Conservation (phyloP, 2,888 invertebrate species). For the Agrotis ipsilon region DNA sequence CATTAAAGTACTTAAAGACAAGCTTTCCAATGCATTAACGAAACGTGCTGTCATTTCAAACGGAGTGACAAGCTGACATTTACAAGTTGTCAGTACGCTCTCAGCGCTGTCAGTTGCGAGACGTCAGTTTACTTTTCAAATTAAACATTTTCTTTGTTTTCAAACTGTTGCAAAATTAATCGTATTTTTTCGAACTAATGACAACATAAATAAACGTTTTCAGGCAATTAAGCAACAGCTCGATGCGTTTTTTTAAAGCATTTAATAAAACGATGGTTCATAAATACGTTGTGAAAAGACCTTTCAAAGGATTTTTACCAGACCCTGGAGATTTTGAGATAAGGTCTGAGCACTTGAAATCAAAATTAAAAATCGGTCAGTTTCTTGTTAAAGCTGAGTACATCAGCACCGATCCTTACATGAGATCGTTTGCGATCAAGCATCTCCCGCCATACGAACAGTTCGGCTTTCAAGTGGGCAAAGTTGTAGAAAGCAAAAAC, state of each 20-base stretch:
- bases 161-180: slow-evolving; percentile 14
- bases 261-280: slow-evolving; percentile 50
- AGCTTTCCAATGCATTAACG: slow-evolving; percentile 43
- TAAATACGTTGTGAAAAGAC: slow-evolving; percentile 69
- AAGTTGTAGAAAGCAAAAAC: slow-evolving; percentile 92
- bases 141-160: neutral
- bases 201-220: slow-evolving; percentile 7
- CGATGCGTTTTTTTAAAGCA: slow-evolving; percentile 4
- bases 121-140: slow-evolving; percentile 32
- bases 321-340: slow-evolving; percentile 80
- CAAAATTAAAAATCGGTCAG: slow-evolving; percentile 83
- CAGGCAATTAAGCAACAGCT: neutral
- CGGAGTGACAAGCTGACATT: slow-evolving; percentile 43
- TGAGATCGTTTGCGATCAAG: slow-evolving; percentile 84
- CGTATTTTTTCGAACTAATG: neutral
- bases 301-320: slow-evolving; percentile 78
- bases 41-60: slow-evolving; percentile 48
- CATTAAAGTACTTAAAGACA: neutral
- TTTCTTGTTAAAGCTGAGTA: slow-evolving; percentile 92
- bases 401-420: slow-evolving; percentile 93
- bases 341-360: slow-evolving; percentile 79
- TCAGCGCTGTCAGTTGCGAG: slow-evolving; percentile 40
- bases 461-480: slow-evolving; percentile 78
- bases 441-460: slow-evolving; percentile 70
- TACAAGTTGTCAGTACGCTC: slow-evolving; percentile 39